A percentile compares a stretch with the other conserved stretches of the same genome.
Evolutionary conservation across 2,797 vertebrate genomes (phyloP).

Genomic region (Bryconaethiops microstoma): DNA sequence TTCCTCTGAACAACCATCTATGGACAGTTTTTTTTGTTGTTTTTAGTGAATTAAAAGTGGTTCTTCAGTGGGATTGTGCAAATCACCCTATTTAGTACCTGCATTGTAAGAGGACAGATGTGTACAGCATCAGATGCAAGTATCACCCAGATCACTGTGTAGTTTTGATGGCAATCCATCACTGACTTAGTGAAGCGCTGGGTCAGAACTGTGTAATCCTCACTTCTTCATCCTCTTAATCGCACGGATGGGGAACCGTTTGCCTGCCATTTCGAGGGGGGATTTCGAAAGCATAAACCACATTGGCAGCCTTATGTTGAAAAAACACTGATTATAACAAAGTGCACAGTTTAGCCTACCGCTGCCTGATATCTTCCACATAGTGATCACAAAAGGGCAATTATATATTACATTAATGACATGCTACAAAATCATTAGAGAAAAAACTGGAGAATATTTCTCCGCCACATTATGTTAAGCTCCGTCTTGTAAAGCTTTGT

Average conservation of each 20-base stretch:
- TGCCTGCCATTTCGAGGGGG: conserved; percentile 39
- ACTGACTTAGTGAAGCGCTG: conserved; percentile 19
- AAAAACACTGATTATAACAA: conserved; percentile 37
- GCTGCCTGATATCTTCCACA: conserved; percentile 39
- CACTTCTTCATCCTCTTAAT: conserved; percentile 42
- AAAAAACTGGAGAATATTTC: background rate
- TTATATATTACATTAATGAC: conserved; percentile 35
- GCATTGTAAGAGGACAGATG: background rate
- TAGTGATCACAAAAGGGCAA: conserved; percentile 35
- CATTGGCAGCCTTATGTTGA: conserved; percentile 36
- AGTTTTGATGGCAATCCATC: conserved; percentile 21
- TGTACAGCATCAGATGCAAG: background rate
- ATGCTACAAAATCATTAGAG: background rate
- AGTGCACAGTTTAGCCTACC: conserved; percentile 1
- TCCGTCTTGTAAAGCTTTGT: background rate
- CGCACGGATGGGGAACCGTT: conserved; percentile 42
- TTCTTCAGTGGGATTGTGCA: too few relatives aligned
- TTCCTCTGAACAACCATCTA: too few relatives aligned
- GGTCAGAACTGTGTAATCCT: conserved; percentile 42
- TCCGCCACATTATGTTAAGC: background rate
- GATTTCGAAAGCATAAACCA: conserved; percentile 48
- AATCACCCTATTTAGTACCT: too few relatives aligned
- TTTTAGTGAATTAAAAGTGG: too few relatives aligned
- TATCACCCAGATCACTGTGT: conserved; percentile 1
- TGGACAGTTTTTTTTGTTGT: too few relatives aligned